A percentile compares a stretch with the other conserved stretches of the same genome.
Conservation (phyloP, 2,888 invertebrate species). For the Luperina nickerlii region DNA sequence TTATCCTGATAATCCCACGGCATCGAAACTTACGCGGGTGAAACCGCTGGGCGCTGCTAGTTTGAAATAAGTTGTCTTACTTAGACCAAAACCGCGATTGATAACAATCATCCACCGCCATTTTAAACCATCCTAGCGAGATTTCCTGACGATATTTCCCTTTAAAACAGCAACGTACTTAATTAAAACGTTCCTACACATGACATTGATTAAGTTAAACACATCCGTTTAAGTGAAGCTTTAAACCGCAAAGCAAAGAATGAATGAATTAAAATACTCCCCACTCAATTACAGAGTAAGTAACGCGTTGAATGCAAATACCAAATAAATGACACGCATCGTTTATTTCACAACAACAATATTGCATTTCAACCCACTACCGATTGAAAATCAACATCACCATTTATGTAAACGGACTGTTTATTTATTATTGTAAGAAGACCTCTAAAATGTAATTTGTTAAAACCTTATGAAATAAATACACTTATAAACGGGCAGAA, state of each 20-base stretch:
- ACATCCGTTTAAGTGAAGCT: conserved; percentile 10
- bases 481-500: background rate
- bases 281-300: conserved; percentile 33
- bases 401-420: conserved; percentile 32
- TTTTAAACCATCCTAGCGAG: background rate
- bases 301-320: conserved; percentile 15
- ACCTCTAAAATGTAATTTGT: no score
- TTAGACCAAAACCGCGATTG: background rate
- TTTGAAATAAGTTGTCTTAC: no score
- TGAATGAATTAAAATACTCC: conserved; percentile 11
- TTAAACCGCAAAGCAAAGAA: conserved; percentile 12
- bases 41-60: no score
- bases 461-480: no score
- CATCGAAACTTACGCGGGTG: no score
- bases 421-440: conserved; percentile 39
- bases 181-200: conserved; percentile 9
- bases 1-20: no score
- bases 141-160: background rate
- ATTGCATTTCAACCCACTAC: conserved; percentile 17
- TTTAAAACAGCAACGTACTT: background rate
- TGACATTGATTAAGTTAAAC: conserved; percentile 16
- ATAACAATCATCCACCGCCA: background rate
- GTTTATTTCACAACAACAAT: conserved; percentile 29
- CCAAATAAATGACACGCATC: conserved; percentile 2
- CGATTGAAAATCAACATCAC: conserved; percentile 46